Evolutionary conservation across 2,888 invertebrate genomes (phyloP).

Genomic region (Tryphoninae sp.): DNA sequence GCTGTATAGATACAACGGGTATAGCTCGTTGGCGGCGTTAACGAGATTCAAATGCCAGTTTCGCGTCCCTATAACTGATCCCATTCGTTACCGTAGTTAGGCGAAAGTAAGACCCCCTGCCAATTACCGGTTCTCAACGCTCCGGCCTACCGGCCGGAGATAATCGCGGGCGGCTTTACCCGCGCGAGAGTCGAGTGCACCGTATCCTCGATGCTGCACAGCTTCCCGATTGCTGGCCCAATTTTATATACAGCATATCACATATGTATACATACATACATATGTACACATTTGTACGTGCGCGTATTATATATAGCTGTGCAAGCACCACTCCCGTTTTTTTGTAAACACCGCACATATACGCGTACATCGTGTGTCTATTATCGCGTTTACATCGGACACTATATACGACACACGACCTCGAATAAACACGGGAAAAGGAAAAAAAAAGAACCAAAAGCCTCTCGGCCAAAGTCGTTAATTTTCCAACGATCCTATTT

Average conservation of each 20-base stretch:
- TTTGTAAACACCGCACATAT: neutral
- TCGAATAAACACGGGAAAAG: neutral
- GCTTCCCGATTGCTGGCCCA: conserved; percentile 58
- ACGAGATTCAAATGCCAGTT: conserved; percentile 68
- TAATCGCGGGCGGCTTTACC: conserved; percentile 63
- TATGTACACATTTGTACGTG: neutral
- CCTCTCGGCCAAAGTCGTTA: conserved; percentile 34
- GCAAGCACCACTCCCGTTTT: neutral
- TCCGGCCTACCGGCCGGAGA: conserved; percentile 61
- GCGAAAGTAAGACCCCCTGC: conserved; percentile 72
- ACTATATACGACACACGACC: neutral
- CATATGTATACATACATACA: neutral
- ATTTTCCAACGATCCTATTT: conserved; percentile 51
- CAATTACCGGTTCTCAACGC: conserved; percentile 72
- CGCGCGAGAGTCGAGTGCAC: conserved; percentile 3
- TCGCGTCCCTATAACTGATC: conserved; percentile 67
- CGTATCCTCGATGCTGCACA: conserved; percentile 53
- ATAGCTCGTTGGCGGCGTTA: conserved; percentile 62
- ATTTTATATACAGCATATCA: conserved; percentile 44
- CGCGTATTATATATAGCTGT: neutral
- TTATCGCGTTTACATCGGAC: conserved; percentile 41
- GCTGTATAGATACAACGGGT: neutral
- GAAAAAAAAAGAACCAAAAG: conserved; percentile 2
- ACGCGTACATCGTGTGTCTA: conserved; percentile 6
- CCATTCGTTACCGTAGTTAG: conserved; percentile 70